Percentiles rank a stretch among this genome's conserved stretches.
Conservation (phyloP, 2,113 vertebrate species). For the Paralichthys olivaceus region DNA sequence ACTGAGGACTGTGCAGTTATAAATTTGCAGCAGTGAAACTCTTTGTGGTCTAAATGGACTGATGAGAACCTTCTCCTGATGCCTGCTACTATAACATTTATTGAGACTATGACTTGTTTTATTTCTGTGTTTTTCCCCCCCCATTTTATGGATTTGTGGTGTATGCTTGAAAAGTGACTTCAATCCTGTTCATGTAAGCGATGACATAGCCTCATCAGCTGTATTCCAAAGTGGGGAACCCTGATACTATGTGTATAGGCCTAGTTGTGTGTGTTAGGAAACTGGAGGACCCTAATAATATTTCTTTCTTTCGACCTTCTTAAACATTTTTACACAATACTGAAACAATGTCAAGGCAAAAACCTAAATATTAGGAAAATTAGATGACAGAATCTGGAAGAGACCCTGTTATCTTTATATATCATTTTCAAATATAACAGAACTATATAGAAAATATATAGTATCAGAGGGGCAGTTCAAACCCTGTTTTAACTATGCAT, state of each 20-base stretch:
- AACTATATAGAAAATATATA: background rate
- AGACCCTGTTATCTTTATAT: no score
- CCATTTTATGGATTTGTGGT: background rate
- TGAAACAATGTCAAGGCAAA: background rate
- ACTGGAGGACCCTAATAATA: background rate
- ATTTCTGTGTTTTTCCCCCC: background rate
- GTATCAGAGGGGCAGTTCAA: no score
- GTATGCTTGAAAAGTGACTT: background rate
- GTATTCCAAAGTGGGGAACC: background rate
- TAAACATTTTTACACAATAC: background rate
- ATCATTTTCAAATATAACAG: background rate
- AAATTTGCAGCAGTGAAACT: background rate
- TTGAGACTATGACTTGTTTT: background rate
- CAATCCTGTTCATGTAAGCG: background rate
- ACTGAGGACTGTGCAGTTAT: background rate
- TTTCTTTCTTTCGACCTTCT: no score
- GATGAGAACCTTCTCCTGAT: conserved; percentile 4
- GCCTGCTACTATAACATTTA: background rate
- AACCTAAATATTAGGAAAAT: no score
- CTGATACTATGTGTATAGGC: background rate
- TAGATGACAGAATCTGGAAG: no score
- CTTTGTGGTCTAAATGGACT: background rate
- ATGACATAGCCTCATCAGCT: background rate
- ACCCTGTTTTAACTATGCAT: no score
- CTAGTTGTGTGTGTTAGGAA: background rate